Conservation (phyloP, 92 coral and sea anemone species). For the Siderastrea radians region DNA sequence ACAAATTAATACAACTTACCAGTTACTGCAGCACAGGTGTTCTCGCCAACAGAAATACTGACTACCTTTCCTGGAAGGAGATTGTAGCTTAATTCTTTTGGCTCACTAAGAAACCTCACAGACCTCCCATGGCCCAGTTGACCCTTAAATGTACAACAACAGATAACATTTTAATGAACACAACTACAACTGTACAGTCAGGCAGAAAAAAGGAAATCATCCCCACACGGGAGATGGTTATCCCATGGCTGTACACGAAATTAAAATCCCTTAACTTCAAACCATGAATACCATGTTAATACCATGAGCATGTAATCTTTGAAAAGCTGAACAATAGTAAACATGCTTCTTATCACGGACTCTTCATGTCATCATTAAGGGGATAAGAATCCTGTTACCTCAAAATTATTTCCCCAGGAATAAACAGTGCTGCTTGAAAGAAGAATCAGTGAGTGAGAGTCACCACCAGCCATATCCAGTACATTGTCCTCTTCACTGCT, state of each 20-base stretch:
- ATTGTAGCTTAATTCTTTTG: conserved; percentile 54
- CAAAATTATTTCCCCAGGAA: conserved; percentile 96
- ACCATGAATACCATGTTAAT: background rate
- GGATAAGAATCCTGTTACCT: conserved; percentile 65
- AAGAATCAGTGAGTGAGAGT: conserved; percentile 91
- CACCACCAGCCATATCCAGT: conserved; percentile 88
- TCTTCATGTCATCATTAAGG: too few relatives aligned
- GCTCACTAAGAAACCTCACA: conserved; percentile 79
- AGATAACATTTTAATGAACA: too few relatives aligned
- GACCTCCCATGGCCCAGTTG: conserved; percentile 90
- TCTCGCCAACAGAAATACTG: conserved; percentile 87
- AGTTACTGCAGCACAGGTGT: conserved; percentile 95
- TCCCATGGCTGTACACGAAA: background rate
- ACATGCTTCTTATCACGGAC: too few relatives aligned
- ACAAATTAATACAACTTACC: conserved; percentile 56
- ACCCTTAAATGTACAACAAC: conserved; percentile 69
- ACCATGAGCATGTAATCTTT: too few relatives aligned
- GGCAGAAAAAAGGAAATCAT: too few relatives aligned
- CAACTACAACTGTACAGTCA: background rate
- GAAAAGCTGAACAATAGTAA: too few relatives aligned
- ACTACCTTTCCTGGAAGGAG: conserved; percentile 65
- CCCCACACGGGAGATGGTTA: background rate
- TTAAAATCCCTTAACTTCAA: background rate
- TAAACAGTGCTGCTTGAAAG: conserved; percentile 75
- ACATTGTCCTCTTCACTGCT: conserved; percentile 29